Conservation (phyloP, 1,140 invertebrate species). For the Anoplophora glabripennis region DNA sequence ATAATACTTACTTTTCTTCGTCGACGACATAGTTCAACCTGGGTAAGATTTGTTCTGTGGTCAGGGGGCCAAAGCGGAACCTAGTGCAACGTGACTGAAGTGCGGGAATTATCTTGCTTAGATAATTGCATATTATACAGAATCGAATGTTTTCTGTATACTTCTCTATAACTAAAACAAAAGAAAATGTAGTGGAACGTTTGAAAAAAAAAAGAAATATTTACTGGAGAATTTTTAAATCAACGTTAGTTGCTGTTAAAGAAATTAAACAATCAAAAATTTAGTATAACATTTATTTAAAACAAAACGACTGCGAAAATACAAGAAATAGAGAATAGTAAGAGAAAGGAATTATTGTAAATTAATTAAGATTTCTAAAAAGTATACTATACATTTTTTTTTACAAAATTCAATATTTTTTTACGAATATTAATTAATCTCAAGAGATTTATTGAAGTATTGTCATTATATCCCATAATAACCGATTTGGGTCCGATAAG, state of each 20-base stretch:
- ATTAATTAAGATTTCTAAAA: no score
- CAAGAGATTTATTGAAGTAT: no score
- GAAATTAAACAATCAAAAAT: constrained; percentile 4
- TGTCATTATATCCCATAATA: no score
- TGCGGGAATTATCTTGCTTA: constrained; percentile 98
- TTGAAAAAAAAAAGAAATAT: neutral
- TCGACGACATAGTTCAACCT: constrained; percentile 82
- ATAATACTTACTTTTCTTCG: constrained; percentile 77
- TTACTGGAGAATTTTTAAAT: neutral
- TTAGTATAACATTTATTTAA: constrained; percentile 1
- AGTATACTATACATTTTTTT: no score
- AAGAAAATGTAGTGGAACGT: constrained; percentile 11
- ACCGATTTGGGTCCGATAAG: no score
- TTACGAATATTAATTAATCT: no score
- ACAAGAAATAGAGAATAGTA: no score
- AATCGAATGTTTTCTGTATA: constrained; percentile 98
- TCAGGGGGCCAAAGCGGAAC: constrained; percentile 94
- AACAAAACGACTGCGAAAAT: neutral
- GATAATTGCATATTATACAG: constrained; percentile 98
- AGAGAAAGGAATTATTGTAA: no score
- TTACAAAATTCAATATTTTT: no score
- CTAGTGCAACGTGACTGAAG: constrained; percentile 96
- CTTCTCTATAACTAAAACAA: constrained; percentile 86
- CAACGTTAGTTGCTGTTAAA: constrained; percentile 6
- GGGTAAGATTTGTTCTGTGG: constrained; percentile 83